A percentile compares a stretch with the other conserved stretches of the same genome.
Evolutionary conservation across 2,888 invertebrate genomes (phyloP).

Genomic region (Callosobruchus maculatus): DNA sequence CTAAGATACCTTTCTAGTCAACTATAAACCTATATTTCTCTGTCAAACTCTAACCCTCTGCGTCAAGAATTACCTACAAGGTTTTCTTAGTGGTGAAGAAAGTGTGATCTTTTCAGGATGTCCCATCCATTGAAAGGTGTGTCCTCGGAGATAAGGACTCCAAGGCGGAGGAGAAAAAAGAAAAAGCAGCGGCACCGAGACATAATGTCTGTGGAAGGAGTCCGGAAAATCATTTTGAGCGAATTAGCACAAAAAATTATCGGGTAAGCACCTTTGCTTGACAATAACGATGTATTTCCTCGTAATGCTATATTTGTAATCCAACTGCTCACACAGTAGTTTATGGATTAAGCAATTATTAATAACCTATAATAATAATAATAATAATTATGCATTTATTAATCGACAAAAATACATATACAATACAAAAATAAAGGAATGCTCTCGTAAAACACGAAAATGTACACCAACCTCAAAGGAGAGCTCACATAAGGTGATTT

Average conservation of each 20-base stretch:
- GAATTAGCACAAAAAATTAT: constrained; percentile 60
- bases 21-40: neutral
- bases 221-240: constrained; percentile 53
- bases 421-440: no score
- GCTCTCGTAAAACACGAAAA: no score
- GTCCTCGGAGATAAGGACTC: neutral
- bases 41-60: neutral
- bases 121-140: neutral
- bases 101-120: neutral
- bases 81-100: neutral
- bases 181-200: constrained; percentile 22
- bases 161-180: constrained; percentile 11
- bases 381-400: no score
- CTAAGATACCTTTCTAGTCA: neutral
- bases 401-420: no score
- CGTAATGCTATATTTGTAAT: neutral
- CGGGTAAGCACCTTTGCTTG: constrained; percentile 38
- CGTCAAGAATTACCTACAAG: neutral
- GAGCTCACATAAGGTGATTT: no score
- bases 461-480: no score
- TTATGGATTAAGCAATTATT: no score
- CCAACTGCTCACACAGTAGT: no score
- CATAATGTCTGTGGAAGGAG: constrained; percentile 56
- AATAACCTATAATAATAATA: no score
- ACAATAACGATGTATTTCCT: neutral